These are phyloP conservation scores for Brachionus angularis DNA, from an alignment of 1,140 invertebrate genomes.

Conservation along the genomic window DNA sequence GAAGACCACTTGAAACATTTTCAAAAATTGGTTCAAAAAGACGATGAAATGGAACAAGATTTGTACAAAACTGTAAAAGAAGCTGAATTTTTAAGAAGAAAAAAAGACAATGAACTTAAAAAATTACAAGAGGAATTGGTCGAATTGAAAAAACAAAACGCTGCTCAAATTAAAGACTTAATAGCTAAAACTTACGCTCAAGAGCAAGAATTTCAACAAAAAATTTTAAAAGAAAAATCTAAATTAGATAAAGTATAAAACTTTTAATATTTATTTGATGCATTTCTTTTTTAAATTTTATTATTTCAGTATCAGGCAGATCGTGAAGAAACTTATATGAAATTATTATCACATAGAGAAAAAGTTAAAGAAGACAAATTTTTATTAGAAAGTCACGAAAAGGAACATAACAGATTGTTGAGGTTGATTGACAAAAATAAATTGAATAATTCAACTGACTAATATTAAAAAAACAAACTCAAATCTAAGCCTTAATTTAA, in stretches of 20 bases:
- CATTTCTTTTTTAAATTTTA: not conserved
- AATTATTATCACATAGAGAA: conserved; percentile 49
- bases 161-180: conserved; percentile 49
- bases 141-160: conserved; percentile 49
- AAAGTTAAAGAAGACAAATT: conserved; percentile 49
- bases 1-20: conserved; percentile 53
- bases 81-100: conserved; percentile 51
- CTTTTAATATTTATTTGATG: not conserved
- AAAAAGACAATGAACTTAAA: conserved; percentile 51
- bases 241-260: conserved; percentile 52
- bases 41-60: conserved; percentile 50
- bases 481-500: too few relatives aligned
- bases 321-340: conserved; percentile 50
- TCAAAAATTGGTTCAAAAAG: conserved; percentile 53
- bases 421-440: conserved; percentile 46
- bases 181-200: conserved; percentile 46
- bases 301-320: conserved; percentile 49
- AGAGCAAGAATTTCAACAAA: conserved; percentile 50
- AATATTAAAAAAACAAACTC: too few relatives aligned
- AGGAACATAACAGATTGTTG: conserved; percentile 49
- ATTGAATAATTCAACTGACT: not conserved
- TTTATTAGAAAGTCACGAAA: conserved; percentile 48
- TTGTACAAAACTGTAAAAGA: conserved; percentile 51
- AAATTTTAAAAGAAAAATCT: conserved; percentile 50
- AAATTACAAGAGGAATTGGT: conserved; percentile 49